Evolutionary conservation across 1,140 invertebrate species (phyloP), one percentile per base, ranked within the genome.

Genomic region (Drosophila parabipectinata): DNA sequence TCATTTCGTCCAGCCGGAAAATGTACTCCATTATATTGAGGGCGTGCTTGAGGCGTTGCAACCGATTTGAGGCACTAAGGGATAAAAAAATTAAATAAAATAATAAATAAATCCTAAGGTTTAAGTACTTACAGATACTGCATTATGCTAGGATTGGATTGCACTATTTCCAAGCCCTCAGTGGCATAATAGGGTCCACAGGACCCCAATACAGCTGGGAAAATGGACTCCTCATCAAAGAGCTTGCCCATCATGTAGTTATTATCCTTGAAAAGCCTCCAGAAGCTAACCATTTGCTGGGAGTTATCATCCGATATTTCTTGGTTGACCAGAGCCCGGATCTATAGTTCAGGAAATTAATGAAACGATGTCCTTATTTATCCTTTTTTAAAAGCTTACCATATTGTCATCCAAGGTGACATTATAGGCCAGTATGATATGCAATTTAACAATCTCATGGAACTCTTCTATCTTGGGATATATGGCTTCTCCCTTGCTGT

Each of bases 221-320:
- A 91, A 0, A 91, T 56, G 28, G 74, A 90, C 44, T 91, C 90
- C 52, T 91, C 90, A 26, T 91, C 90, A 34, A 88, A 91, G 0
- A 91, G 72, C 51, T 91, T 91, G 51, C 88, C 76, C 90, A 91
- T 91, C 88, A 91, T 88, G 37, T 91, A 91, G 54, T 91, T 91
- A 69, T 91, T 90, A 58, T 91, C 84, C 53, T 88, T 89, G 50
- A 91, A 91, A 14, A 91, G 32, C 0, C 84, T 52, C 90, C 90
- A 91, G 18, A 91, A 90, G 28, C 82, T 90, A 3, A 87, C 56
- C 84, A 91, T 91, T 63, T 91, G 90, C 51, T 90, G 74, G 0
- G 88, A 76, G 48, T 90, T 88, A 26, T 90, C 77, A 44, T 87
- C 72, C 0, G 89, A 76, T n/a, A 91, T 90, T 74, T 91, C 90